Conservation (phyloP, 2,797 vertebrate species). For the Etheostoma nigrum region DNA sequence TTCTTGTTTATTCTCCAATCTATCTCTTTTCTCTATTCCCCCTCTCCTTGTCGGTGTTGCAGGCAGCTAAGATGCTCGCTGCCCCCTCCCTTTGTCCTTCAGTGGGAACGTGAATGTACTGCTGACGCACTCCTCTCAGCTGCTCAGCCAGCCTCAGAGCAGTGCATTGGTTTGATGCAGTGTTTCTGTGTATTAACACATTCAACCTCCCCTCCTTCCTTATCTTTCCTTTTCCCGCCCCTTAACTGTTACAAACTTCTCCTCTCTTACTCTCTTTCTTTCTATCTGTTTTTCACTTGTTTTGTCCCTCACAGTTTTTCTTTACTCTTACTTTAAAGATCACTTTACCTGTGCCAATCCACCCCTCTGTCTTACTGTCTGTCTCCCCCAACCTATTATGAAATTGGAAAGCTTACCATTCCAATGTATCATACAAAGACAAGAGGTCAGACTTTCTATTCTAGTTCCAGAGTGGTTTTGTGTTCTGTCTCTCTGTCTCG, state of each 20-base stretch:
- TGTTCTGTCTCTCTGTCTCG: slow-evolving; percentile 33
- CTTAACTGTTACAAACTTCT: slow-evolving; percentile 65
- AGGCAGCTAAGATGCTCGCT: slow-evolving; percentile 90
- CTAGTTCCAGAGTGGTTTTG: slow-evolving; percentile 44
- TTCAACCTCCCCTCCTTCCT: slow-evolving; percentile 80
- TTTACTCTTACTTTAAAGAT: slow-evolving; percentile 56
- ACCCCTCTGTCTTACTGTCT: slow-evolving; percentile 14
- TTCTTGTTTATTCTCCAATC: slow-evolving; percentile 81
- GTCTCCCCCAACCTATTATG: slow-evolving; percentile 31
- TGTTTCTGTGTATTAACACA: slow-evolving; percentile 91
- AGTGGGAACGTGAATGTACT: slow-evolving; percentile 95
- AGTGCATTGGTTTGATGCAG: slow-evolving; percentile 95
- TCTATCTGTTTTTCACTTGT: slow-evolving; percentile 46
- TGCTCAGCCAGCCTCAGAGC: slow-evolving; percentile 87
- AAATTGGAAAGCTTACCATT: slow-evolving; percentile 55
- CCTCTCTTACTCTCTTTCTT: slow-evolving; percentile 39
- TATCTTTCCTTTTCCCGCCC: slow-evolving; percentile 56
- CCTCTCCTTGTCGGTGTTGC: slow-evolving; percentile 83
- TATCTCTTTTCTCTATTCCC: slow-evolving; percentile 65
- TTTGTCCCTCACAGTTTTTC: slow-evolving; percentile 46
- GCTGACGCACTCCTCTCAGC: slow-evolving; percentile 93
- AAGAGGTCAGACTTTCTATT: slow-evolving; percentile 59
- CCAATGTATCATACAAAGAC: slow-evolving; percentile 38
- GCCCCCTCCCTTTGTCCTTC: slow-evolving; percentile 98
- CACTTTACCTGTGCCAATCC: slow-evolving; percentile 53